Evolutionary conservation across 1,140 invertebrate genomes (phyloP).

Genomic region (Hermatobates lingyangjiaoensis): DNA sequence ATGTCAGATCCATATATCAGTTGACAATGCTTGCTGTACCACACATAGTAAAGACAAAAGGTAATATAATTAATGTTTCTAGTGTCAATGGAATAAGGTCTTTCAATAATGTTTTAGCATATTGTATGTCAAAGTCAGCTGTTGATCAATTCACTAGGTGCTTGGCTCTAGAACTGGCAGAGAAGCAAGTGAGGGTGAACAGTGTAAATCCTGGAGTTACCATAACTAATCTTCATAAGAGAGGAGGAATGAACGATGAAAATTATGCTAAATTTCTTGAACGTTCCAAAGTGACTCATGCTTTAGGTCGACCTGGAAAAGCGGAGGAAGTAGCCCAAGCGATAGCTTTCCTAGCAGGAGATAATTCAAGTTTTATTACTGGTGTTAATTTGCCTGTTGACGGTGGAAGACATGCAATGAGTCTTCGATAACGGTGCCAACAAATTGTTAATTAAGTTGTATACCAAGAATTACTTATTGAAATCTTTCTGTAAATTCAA

Average conservation of each 20-base stretch:
- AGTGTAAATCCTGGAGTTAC: slow-evolving; percentile 41
- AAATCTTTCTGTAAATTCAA: too few relatives aligned
- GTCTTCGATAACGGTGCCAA: slow-evolving; percentile 27
- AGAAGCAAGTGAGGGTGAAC: slow-evolving; percentile 40
- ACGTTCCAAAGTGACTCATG: slow-evolving; percentile 29
- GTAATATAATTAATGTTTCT: slow-evolving; percentile 78
- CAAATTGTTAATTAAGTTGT: too few relatives aligned
- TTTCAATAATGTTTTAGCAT: slow-evolving; percentile 28
- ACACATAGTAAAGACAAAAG: slow-evolving; percentile 58
- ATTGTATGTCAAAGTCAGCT: slow-evolving; percentile 42
- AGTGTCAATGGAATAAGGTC: slow-evolving; percentile 38
- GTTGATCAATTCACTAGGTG: slow-evolving; percentile 46
- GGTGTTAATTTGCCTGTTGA: slow-evolving; percentile 33
- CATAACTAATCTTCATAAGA: slow-evolving; percentile 40
- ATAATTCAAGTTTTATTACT: slow-evolving; percentile 28
- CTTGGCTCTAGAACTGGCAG: slow-evolving; percentile 31
- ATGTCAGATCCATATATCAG: slow-evolving; percentile 65
- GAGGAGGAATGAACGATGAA: slow-evolving; percentile 37
- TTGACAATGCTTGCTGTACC: slow-evolving; percentile 67
- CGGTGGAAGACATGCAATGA: slow-evolving; percentile 42
- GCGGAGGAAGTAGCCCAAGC: slow-evolving; percentile 29
- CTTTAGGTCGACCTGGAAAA: slow-evolving; percentile 28
- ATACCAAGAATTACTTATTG: too few relatives aligned
- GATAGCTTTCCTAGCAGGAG: slow-evolving; percentile 30
- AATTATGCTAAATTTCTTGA: slow-evolving; percentile 36